These are phyloP conservation scores for Vesta saturnalis DNA, from an alignment of 2,888 invertebrate species.

Conservation along the genomic window DNA sequence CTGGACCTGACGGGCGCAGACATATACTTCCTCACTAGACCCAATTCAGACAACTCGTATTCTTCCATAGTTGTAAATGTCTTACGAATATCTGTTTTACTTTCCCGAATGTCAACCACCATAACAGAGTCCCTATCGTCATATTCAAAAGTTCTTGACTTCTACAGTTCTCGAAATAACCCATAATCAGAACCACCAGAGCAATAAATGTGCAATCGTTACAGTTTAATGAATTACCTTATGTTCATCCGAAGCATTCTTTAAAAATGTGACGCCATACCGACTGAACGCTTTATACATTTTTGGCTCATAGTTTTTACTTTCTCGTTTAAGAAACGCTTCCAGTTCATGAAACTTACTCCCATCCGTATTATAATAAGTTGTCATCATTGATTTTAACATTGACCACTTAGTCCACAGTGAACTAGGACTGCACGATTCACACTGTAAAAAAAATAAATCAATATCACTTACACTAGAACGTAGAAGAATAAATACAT, in stretches of 20 bases:
- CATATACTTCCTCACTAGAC: too few relatives aligned
- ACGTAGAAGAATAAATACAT: too few relatives aligned
- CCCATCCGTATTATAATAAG: too few relatives aligned
- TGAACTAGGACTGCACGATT: too few relatives aligned
- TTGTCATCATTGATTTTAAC: too few relatives aligned
- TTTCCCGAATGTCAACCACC: neutral
- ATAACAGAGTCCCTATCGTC: neutral
- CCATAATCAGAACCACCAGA: too few relatives aligned
- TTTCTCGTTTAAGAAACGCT: too few relatives aligned
- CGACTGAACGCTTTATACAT: neutral
- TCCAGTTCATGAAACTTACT: too few relatives aligned
- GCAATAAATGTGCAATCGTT: neutral
- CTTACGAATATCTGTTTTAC: neutral
- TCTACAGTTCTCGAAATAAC: too few relatives aligned
- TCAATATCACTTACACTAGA: too few relatives aligned
- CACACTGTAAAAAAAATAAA: too few relatives aligned
- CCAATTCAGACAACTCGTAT: neutral
- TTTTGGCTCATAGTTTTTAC: neutral
- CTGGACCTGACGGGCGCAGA: constrained; percentile 2
- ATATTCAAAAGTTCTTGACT: constrained; percentile 3
- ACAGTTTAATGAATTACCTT: neutral
- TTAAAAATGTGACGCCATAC: neutral
- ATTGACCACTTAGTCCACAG: too few relatives aligned
- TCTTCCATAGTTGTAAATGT: neutral
- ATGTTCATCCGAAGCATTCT: neutral